Evolutionary conservation across 1,140 invertebrate genomes (phyloP).

Genomic region (Drosophila orosa): DNA sequence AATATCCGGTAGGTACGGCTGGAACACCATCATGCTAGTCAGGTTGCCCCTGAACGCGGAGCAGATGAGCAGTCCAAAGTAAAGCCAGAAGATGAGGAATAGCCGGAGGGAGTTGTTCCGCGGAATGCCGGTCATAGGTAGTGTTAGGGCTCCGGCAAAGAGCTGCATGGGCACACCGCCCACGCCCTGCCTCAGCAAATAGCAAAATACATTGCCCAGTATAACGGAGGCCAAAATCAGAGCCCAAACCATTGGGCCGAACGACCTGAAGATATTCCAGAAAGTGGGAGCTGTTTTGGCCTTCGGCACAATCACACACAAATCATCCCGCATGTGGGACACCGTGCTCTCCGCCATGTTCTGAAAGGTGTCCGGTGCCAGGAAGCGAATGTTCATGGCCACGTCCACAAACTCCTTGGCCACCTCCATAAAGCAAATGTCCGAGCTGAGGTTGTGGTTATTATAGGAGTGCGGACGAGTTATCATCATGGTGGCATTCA

Average conservation of each 20-base stretch:
- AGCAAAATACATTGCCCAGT: constrained; percentile 54
- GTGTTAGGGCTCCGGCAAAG: constrained; percentile 51
- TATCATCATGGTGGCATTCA: constrained; percentile 75
- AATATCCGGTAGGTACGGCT: constrained; percentile 64
- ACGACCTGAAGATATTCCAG: constrained; percentile 80
- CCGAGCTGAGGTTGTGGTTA: constrained; percentile 41
- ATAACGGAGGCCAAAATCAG: constrained; percentile 47
- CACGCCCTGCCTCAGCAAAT: not conserved
- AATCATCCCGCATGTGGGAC: constrained; percentile 71
- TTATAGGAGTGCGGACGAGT: constrained; percentile 50
- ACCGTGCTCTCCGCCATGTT: constrained; percentile 60
- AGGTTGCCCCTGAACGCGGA: constrained; percentile 71
- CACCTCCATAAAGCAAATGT: constrained; percentile 69
- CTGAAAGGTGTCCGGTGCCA: constrained; percentile 54
- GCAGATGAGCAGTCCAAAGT: constrained; percentile 73
- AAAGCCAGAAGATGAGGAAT: constrained; percentile 72
- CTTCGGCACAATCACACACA: constrained; percentile 78
- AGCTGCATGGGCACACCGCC: constrained; percentile 47
- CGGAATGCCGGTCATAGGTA: constrained; percentile 51
- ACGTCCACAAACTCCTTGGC: constrained; percentile 66
- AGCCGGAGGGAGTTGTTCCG: constrained; percentile 40
- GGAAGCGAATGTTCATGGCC: constrained; percentile 73
- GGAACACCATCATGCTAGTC: constrained; percentile 77
- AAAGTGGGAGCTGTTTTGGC: constrained; percentile 59
- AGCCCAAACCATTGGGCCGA: constrained; percentile 61